Conservation (phyloP, 2,888 invertebrate genomes). For the Malthinus flaveolus region DNA sequence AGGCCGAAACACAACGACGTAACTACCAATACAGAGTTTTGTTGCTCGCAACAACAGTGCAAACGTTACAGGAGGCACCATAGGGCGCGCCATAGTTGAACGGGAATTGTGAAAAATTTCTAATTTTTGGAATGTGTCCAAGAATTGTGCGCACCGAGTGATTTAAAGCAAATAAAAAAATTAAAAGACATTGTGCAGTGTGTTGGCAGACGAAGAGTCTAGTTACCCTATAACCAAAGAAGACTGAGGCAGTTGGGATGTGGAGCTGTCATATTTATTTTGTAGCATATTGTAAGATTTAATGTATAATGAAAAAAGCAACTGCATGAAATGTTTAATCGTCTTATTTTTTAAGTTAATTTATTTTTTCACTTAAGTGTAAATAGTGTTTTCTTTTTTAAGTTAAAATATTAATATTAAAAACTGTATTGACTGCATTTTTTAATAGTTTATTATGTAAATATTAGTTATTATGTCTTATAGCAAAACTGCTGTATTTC, state of each 20-base stretch:
- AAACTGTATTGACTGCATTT: slow-evolving; percentile 29
- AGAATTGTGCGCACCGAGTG: slow-evolving; percentile 58
- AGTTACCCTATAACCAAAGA: slow-evolving; percentile 63
- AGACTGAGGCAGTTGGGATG: slow-evolving; percentile 57
- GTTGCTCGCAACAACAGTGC: slow-evolving; percentile 61
- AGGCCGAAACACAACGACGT: slow-evolving; percentile 49
- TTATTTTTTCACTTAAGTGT: slow-evolving; percentile 26
- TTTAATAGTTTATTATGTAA: slow-evolving; percentile 16
- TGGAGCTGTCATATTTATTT: slow-evolving; percentile 47
- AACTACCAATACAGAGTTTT: slow-evolving; percentile 56
- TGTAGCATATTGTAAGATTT: slow-evolving; percentile 21
- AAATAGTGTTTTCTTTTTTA: slow-evolving; percentile 13
- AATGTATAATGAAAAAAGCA: slow-evolving; percentile 8
- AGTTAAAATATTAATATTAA: slow-evolving; percentile 8
- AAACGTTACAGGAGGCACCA: slow-evolving; percentile 38
- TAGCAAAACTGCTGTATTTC: slow-evolving; percentile 16
- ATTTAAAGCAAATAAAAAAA: background rate
- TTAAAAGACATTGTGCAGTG: slow-evolving; percentile 19
- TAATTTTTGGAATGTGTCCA: slow-evolving; percentile 48
- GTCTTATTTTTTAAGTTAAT: slow-evolving; percentile 23
- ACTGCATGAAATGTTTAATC: slow-evolving; percentile 5
- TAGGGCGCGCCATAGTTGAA: slow-evolving; percentile 37
- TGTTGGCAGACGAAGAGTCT: slow-evolving; percentile 50
- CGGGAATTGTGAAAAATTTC: slow-evolving; percentile 13
- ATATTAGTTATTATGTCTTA: background rate